These are phyloP conservation scores for Akabosia matsudoensis DNA, from an alignment of 1,140 invertebrate genomes.

Conservation along the genomic window DNA sequence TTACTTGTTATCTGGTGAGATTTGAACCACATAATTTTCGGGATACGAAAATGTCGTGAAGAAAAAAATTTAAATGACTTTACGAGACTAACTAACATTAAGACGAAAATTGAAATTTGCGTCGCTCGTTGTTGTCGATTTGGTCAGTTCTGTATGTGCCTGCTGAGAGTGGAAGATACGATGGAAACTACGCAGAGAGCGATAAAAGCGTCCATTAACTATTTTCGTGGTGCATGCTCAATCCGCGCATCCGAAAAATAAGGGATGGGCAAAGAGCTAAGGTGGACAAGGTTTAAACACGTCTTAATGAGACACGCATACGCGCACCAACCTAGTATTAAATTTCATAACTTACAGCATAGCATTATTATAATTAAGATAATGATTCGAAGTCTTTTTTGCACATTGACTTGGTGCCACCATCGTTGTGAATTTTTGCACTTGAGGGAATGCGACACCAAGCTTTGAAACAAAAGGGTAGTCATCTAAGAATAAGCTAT, in stretches of 20 bases:
- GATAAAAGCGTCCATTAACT: too few relatives aligned
- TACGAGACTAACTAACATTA: too few relatives aligned
- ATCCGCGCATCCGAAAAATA: neutral
- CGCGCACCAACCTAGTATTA: neutral
- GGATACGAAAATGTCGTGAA: too few relatives aligned
- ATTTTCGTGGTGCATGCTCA: too few relatives aligned
- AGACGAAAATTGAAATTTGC: too few relatives aligned
- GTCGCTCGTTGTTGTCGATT: too few relatives aligned
- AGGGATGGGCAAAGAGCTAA: neutral
- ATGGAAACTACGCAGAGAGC: too few relatives aligned
- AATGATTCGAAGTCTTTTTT: neutral
- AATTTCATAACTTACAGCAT: slow-evolving; percentile 14
- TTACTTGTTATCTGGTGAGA: neutral
- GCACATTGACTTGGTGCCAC: neutral
- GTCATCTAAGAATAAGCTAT: neutral
- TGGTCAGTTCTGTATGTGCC: too few relatives aligned
- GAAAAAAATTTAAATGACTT: too few relatives aligned
- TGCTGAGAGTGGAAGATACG: too few relatives aligned
- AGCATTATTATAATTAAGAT: slow-evolving; percentile 17
- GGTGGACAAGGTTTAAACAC: neutral
- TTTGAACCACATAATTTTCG: neutral
- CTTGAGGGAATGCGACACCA: too few relatives aligned
- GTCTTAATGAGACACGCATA: slow-evolving; percentile 13
- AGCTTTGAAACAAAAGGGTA: neutral
- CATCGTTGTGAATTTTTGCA: too few relatives aligned